These are phyloP conservation scores for Indicator maculatus DNA, from an alignment of 2,113 vertebrate genomes.

Conservation along the genomic window DNA sequence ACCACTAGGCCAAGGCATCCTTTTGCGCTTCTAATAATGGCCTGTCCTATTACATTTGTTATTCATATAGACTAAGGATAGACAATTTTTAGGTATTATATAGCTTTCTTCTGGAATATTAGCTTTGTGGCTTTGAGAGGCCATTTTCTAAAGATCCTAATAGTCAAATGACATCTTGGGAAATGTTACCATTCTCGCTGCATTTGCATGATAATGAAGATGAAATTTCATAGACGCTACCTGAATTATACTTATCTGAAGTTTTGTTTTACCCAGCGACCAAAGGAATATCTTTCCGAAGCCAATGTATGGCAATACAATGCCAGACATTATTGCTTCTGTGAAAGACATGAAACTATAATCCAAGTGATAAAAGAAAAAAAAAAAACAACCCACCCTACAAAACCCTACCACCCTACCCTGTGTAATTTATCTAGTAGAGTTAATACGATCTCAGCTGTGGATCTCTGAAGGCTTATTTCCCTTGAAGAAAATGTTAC, in stretches of 20 bases:
- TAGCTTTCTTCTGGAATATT: constrained; percentile 64
- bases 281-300: constrained; percentile 53
- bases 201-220: constrained; percentile 72
- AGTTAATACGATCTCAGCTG: neutral
- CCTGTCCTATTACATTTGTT: constrained; percentile 61
- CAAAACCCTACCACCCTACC: neutral
- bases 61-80: constrained; percentile 61
- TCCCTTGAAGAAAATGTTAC: constrained; percentile 29
- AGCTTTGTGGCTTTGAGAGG: constrained; percentile 70
- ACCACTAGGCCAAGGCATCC: constrained; percentile 62
- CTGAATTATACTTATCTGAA: constrained; percentile 63
- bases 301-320: constrained; percentile 13
- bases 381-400: no score
- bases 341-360: constrained; percentile 11
- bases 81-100: constrained; percentile 66
- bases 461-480: constrained; percentile 24
- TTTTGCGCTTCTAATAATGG: constrained; percentile 57
- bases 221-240: constrained; percentile 57
- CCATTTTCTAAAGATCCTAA: constrained; percentile 73
- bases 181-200: constrained; percentile 57
- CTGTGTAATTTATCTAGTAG: neutral
- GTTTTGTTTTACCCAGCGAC: constrained; percentile 66
- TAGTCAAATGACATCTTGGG: constrained; percentile 70
- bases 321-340: constrained; percentile 16
- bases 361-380: neutral